phyloP scores from a whole-genome alignment of 2,888 invertebrate species.

The Clepsis dumicolana region DNA sequence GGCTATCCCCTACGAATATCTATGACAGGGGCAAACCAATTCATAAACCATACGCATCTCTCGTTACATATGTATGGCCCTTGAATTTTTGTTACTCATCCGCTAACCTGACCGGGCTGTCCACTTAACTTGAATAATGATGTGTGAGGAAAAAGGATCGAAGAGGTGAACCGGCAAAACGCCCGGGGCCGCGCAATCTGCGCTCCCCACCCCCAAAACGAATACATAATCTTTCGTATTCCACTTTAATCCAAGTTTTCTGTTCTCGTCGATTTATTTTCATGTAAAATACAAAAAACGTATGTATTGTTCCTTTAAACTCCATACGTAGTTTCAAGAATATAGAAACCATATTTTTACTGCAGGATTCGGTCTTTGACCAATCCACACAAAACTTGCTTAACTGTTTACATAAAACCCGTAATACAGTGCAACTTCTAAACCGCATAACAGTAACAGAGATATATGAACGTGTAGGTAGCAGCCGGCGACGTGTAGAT shows the following conservation, averaged over 20 bases:
- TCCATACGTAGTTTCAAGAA: too few species aligned
- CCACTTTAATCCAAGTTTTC: conserved; percentile 9
- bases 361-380: not conserved
- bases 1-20: not conserved
- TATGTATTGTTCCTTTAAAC: not conserved
- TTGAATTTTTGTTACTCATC: conserved; percentile 76
- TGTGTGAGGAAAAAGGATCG: conserved; percentile 73
- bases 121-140: conserved; percentile 84
- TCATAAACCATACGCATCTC: conserved; percentile 13
- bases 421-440: conserved; percentile 11
- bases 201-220: conserved; percentile 17
- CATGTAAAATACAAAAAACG: not conserved
- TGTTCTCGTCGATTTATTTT: not conserved
- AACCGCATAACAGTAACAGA: conserved; percentile 11
- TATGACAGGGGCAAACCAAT: conserved; percentile 18
- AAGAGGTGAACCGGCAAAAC: conserved; percentile 70
- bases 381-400: not conserved
- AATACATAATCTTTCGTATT: conserved; percentile 22
- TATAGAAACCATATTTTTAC: not conserved
- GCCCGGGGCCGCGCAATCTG: conserved; percentile 55
- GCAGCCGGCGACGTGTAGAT: conserved; percentile 66
- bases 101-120: conserved; percentile 74
- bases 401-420: conserved; percentile 1
- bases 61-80: conserved; percentile 47
- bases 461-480: conserved; percentile 1